A percentile compares a stretch with the other conserved stretches of the same genome.
Conservation (phyloP, 2,797 vertebrate genomes). For the Ispidina picta region DNA sequence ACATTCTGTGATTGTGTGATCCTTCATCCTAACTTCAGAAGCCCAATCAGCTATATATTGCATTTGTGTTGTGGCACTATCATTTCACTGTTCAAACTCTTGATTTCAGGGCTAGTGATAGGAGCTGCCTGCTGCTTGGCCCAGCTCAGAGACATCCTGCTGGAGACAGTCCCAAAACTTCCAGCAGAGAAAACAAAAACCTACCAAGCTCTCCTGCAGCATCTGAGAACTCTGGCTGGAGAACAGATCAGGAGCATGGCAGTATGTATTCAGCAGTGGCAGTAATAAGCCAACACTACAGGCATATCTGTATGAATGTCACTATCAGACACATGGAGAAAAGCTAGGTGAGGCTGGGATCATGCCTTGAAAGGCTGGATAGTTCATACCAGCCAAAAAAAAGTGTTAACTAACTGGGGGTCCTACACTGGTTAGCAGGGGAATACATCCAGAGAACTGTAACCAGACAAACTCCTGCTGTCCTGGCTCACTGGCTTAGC, state of each 20-base stretch:
- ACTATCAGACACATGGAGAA: not conserved
- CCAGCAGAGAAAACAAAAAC: not conserved
- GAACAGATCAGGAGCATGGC: slow-evolving; percentile 81
- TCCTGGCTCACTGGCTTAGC: not conserved
- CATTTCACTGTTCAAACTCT: not conserved
- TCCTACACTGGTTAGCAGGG: not conserved
- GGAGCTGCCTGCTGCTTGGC: slow-evolving; percentile 85
- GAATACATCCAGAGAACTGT: not conserved
- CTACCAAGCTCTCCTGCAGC: slow-evolving; percentile 79
- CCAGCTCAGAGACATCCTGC: slow-evolving; percentile 51
- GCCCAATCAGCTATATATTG: not conserved
- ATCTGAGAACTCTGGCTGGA: slow-evolving; percentile 82
- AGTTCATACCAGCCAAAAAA: not conserved
- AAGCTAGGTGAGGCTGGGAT: not conserved
- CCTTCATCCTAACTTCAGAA: not conserved
- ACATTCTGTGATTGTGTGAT: not conserved
- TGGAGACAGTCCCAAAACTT: not conserved
- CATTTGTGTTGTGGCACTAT: not conserved
- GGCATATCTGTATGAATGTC: not conserved
- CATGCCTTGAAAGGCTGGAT: not conserved
- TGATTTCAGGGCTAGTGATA: slow-evolving; percentile 70
- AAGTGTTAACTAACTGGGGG: not conserved
- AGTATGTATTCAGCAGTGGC: not conserved
- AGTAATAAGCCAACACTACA: not conserved
- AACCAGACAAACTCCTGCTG: not conserved